Conservation (phyloP, 2,888 invertebrate species). For the Pterostichus madidus region DNA sequence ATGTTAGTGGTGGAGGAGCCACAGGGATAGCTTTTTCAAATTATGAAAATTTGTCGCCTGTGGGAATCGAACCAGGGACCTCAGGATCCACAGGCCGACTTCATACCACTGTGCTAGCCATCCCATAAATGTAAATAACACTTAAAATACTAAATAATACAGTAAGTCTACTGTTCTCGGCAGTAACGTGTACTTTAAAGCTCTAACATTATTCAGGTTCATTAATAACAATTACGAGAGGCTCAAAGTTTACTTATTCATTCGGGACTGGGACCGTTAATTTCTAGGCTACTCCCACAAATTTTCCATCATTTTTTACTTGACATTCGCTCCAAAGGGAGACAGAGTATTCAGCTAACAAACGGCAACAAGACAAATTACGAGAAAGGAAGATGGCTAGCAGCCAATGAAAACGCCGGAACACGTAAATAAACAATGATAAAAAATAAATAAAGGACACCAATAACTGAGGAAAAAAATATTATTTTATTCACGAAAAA, state of each 20-base stretch:
- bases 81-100: too few species aligned
- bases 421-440: neutral
- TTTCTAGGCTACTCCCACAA: neutral
- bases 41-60: too few species aligned
- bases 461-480: conserved; percentile 13
- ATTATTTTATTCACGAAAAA: neutral
- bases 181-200: conserved; percentile 9
- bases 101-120: too few species aligned
- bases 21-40: too few species aligned
- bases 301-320: conserved; percentile 53
- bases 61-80: too few species aligned
- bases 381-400: neutral
- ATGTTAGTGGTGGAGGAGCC: too few species aligned
- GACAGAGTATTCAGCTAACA: neutral
- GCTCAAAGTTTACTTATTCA: conserved; percentile 54
- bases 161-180: conserved; percentile 20
- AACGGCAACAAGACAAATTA: conserved; percentile 35
- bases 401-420: neutral
- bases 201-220: conserved; percentile 35
- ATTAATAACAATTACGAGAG: conserved; percentile 47
- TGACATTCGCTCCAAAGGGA: neutral
- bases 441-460: conserved; percentile 7
- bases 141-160: conserved; percentile 26
- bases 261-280: neutral
- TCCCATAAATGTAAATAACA: conserved; percentile 5